Percentiles rank a stretch among this genome's conserved stretches.
Evolutionary conservation across 2,797 vertebrate genomes (phyloP).

Genomic region (Pterois miles): DNA sequence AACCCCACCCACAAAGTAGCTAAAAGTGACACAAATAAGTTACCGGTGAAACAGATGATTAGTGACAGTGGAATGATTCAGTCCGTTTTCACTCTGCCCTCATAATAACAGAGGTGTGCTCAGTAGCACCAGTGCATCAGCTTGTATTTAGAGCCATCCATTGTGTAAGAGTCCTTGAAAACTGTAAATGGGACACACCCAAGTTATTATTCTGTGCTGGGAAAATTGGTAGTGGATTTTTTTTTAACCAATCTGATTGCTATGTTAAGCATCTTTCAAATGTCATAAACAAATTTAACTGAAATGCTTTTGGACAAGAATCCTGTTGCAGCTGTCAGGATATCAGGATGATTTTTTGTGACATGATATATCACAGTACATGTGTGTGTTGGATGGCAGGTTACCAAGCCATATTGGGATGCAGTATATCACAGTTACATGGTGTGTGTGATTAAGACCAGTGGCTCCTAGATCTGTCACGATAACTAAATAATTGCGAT

Average conservation of each 20-base stretch:
- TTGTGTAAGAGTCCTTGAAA: slow-evolving; percentile 21
- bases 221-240: neutral
- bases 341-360: neutral
- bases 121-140: slow-evolving; percentile 3
- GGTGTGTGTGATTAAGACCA: neutral
- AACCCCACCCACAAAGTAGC: slow-evolving; percentile 41
- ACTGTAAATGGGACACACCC: slow-evolving; percentile 38
- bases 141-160: slow-evolving; percentile 7
- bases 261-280: neutral
- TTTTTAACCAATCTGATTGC: neutral
- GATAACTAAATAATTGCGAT: neutral
- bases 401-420: neutral
- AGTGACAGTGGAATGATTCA: slow-evolving; percentile 23
- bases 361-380: neutral
- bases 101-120: slow-evolving; percentile 41
- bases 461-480: neutral
- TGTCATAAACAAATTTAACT: neutral
- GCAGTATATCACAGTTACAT: neutral
- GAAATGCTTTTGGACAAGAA: neutral
- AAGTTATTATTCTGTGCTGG: slow-evolving; percentile 24
- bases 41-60: slow-evolving; percentile 1
- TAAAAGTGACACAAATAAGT: slow-evolving; percentile 34
- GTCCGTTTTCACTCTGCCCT: slow-evolving; percentile 34
- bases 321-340: neutral
- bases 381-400: neutral